A percentile compares a stretch with the other conserved stretches of the same genome.
These are phyloP conservation scores for Phataginus tetradactyla DNA, from an alignment of 2,797 vertebrate genomes.

Conservation along the genomic window DNA sequence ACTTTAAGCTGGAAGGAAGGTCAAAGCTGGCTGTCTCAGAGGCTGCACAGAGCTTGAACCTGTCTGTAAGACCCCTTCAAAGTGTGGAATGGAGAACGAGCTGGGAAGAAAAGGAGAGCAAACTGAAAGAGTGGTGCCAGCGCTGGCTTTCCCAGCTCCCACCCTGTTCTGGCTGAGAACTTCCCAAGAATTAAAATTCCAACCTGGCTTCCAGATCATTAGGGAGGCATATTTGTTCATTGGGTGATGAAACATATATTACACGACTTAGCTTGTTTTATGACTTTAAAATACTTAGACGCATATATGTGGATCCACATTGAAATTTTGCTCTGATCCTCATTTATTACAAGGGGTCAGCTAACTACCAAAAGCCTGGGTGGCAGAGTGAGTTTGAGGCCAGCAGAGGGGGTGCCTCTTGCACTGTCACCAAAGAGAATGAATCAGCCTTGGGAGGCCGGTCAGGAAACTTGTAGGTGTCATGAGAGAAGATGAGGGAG, in stretches of 20 bases:
- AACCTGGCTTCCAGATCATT: not conserved
- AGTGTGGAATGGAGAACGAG: not conserved
- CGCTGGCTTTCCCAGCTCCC: fast-evolving
- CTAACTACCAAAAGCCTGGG: not conserved
- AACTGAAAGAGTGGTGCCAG: not conserved
- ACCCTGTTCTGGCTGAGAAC: not conserved
- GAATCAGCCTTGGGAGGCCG: not conserved
- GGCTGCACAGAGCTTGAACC: not conserved
- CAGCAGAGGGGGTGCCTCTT: not conserved
- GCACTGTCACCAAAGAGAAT: not conserved
- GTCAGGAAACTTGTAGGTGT: not conserved
- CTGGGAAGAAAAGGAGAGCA: not conserved
- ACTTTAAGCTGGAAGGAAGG: not conserved
- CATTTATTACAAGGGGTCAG: not conserved
- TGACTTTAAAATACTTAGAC: not conserved
- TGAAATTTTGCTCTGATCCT: not conserved
- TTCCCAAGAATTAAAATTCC: not conserved
- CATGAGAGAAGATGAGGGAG: not conserved
- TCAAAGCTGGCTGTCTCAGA: not conserved
- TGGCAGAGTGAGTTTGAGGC: not conserved
- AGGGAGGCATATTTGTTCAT: not conserved
- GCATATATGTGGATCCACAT: not conserved
- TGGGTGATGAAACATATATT: not conserved
- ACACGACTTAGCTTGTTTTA: not conserved
- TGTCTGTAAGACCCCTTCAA: not conserved